phyloP scores from a whole-genome alignment of 1,140 invertebrate species.

The Nasonia giraulti region DNA sequence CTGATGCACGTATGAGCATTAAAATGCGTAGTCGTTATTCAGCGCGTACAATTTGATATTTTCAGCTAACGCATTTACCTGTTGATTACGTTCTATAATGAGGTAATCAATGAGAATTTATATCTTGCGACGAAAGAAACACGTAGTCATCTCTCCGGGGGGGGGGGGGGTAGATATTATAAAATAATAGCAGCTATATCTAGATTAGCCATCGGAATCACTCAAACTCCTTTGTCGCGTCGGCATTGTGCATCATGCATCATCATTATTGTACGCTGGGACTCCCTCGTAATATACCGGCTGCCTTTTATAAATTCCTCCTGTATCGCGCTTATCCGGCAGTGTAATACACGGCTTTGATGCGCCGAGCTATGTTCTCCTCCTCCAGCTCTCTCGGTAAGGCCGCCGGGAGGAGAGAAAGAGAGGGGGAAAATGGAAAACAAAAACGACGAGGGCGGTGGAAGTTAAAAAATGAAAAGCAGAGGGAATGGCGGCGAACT shows the following conservation, averaged over 20 bases:
- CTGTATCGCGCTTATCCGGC: background rate
- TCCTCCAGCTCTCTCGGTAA: too few relatives aligned
- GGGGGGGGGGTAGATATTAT: too few relatives aligned
- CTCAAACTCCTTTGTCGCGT: background rate
- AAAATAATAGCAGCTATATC: too few relatives aligned
- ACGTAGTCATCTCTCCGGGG: too few relatives aligned
- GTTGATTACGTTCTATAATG: background rate
- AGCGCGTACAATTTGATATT: background rate
- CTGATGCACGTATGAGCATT: slow-evolving; percentile 17
- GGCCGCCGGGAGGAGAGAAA: background rate
- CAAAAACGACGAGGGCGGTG: background rate
- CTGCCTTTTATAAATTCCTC: background rate
- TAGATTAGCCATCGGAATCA: too few relatives aligned
- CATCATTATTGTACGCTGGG: background rate
- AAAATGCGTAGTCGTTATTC: background rate
- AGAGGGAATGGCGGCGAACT: slow-evolving; percentile 27
- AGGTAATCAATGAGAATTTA: too few relatives aligned
- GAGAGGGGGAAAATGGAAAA: background rate
- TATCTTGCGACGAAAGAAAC: too few relatives aligned
- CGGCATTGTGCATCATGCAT: background rate
- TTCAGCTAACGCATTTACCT: background rate
- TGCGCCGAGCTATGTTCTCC: background rate
- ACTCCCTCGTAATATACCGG: background rate
- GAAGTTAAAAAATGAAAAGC: slow-evolving; percentile 29
- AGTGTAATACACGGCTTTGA: slow-evolving; percentile 11